Base-by-base conservation (phyloP, 2,797 vertebrate species). In the Gallirallus australis region DNA sequence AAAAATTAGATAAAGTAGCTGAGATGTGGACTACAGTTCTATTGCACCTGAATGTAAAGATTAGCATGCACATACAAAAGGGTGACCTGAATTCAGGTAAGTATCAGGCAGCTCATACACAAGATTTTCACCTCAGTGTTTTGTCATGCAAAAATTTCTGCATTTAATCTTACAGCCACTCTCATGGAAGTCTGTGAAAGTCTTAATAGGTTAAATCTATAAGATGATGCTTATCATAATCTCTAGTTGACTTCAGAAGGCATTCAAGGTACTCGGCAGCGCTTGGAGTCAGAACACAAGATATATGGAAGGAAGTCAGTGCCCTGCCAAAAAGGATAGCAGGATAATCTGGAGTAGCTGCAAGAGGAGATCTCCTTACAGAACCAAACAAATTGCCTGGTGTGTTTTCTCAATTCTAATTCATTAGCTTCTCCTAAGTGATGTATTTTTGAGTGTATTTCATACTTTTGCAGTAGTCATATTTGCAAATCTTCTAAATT, bases 241-340 rank as follows among this genome's bases (percentile, higher is more conserved):
- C 53, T 70, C 48, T 50, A 24, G 66, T 20, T 89, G 60, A 85
- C 82, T 86, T 89, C 56, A 86, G 82, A 94, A 93, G 30, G 20
- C 12, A 19, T 66, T 82, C 70, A 93, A 90, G 71, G 71, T 59
- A 21, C 68, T 93, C 56, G 82, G 82, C n/a, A 71, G 56, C 52
- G 68, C 64, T 82, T 3, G 1, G 65, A 60, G 64, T 60, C 16
- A 82, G n/a, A 86, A 86, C 16, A 42, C 2, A 73, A 45, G 79
- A 82, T 56, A 90, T 80, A 86, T 86, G 73, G 60, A 72, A 72
- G 14, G 47, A 95, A 94, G 90, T 70, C 70, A 45, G 17, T 53
- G 42, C 31, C 33, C 28, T 68, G 18, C 21, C 68, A 54, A 50
- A 79, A 84, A 76, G 25, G 28, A 48, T 42, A 7, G 2, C 1